Evolutionary conservation across 2,888 invertebrate species (phyloP).

Genomic region (Rhagium mordax): DNA sequence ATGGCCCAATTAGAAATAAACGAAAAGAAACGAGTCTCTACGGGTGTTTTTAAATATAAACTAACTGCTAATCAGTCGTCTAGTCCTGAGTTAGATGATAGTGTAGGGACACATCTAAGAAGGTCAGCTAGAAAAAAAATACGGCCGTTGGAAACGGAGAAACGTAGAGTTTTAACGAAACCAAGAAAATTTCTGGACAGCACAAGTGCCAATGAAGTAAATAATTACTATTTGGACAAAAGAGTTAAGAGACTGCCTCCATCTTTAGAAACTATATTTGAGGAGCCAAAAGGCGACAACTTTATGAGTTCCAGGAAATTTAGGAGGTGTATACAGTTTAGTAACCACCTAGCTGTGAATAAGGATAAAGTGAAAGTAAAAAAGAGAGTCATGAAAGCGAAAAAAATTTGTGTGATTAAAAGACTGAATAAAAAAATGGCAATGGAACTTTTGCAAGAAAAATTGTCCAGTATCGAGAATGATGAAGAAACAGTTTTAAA

Average conservation of each 20-base stretch:
- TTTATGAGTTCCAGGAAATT: conserved; percentile 49
- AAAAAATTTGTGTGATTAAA: conserved; percentile 39
- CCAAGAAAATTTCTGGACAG: conserved; percentile 41
- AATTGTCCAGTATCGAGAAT: conserved; percentile 35
- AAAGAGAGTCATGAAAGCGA: conserved; percentile 47
- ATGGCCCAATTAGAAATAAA: conserved; percentile 37
- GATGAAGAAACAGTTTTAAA: conserved; percentile 7
- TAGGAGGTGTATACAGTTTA: conserved; percentile 42
- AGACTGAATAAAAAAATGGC: conserved; percentile 43
- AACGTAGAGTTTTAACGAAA: conserved; percentile 41
- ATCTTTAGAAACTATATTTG: conserved; percentile 50
- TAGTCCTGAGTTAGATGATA: conserved; percentile 5
- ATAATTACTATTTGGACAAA: conserved; percentile 50
- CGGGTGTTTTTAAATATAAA: conserved; percentile 19
- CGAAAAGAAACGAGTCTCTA: conserved; percentile 14
- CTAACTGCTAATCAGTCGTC: neutral
- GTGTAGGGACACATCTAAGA: conserved; percentile 4
- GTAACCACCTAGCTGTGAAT: conserved; percentile 18
- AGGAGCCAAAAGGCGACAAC: conserved; percentile 46
- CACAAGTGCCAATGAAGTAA: conserved; percentile 37
- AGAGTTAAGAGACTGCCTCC: conserved; percentile 47
- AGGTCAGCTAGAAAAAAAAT: conserved; percentile 37
- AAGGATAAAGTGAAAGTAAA: conserved; percentile 45
- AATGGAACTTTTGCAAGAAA: conserved; percentile 43
- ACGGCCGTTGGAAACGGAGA: conserved; percentile 32